Conservation (phyloP, 2,113 vertebrate species). For the Rhea americana region DNA sequence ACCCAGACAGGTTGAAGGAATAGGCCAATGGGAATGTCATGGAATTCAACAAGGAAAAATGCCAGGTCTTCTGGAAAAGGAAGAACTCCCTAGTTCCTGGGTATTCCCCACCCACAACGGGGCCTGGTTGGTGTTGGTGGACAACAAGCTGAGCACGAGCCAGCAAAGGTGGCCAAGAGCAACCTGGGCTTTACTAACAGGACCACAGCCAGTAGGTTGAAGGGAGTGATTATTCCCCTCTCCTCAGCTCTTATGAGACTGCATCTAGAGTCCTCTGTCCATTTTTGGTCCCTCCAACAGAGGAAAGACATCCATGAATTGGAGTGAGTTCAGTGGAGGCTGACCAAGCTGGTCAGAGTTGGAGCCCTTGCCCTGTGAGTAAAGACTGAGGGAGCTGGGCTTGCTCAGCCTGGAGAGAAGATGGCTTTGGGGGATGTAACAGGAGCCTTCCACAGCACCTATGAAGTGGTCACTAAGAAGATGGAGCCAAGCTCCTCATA, state of each 20-base stretch:
- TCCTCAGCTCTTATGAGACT: neutral
- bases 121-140: too few relatives aligned
- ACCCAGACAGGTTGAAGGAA: too few relatives aligned
- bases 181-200: too few relatives aligned
- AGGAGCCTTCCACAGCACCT: neutral
- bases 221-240: neutral
- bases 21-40: too few relatives aligned
- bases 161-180: too few relatives aligned
- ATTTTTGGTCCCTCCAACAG: neutral
- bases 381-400: neutral
- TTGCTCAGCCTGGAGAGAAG: neutral
- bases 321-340: neutral
- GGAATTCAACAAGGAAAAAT: too few relatives aligned
- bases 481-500: rapidly evolving
- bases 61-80: too few relatives aligned
- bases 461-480: neutral
- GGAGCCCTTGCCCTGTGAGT: neutral
- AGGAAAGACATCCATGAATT: neutral
- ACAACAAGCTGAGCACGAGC: too few relatives aligned
- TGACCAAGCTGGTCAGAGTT: neutral
- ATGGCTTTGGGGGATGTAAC: neutral
- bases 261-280: neutral
- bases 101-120: too few relatives aligned
- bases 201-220: too few relatives aligned
- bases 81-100: too few relatives aligned